Conservation (phyloP, 2,888 invertebrate species). For the Lasioglossum leucozonium region DNA sequence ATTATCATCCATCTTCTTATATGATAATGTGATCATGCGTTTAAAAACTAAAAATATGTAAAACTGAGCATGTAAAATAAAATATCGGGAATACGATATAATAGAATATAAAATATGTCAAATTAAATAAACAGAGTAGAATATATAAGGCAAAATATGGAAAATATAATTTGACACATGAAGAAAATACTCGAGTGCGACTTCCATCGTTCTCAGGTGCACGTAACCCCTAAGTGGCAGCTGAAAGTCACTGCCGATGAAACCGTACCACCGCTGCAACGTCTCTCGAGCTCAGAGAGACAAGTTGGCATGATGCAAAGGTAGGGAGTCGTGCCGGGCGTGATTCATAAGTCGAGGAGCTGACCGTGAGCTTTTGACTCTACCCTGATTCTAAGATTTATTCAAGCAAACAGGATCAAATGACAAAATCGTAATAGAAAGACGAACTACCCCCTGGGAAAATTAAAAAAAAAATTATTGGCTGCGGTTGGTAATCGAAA, state of each 20-base stretch:
- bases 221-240: conserved; percentile 8
- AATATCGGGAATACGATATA: not conserved
- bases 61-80: no score
- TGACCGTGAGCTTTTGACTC: conserved; percentile 9
- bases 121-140: not conserved
- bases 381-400: not conserved
- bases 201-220: not conserved
- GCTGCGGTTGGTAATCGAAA: not conserved
- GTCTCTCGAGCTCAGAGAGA: not conserved
- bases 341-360: conserved; percentile 8
- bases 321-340: not conserved
- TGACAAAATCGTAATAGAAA: not conserved
- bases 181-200: not conserved
- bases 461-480: not conserved
- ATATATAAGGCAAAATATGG: not conserved
- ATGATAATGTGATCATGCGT: not conserved
- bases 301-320: conserved; percentile 7
- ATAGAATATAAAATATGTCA: not conserved
- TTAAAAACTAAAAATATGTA: not conserved
- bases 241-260: conserved; percentile 14
- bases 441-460: not conserved
- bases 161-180: not conserved
- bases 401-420: not conserved
- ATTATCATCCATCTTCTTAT: not conserved
- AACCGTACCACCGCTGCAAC: not conserved